A percentile compares a stretch with the other conserved stretches of the same genome.
These are phyloP conservation scores for Gallinago nigripennis DNA, from an alignment of 2,797 vertebrate genomes.

Conservation along the genomic window DNA sequence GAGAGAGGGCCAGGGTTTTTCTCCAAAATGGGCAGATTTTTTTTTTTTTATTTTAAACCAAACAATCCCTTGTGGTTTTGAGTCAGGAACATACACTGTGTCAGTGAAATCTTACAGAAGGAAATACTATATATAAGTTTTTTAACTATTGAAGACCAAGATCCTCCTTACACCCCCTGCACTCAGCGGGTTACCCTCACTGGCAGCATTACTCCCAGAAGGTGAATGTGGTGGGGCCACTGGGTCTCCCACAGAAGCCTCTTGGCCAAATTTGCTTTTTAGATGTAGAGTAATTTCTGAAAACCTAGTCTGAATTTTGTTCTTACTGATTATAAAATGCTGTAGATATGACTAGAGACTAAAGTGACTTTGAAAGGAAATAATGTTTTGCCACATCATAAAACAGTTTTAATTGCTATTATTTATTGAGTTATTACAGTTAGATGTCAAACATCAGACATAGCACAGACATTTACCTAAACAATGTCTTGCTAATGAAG, in stretches of 20 bases:
- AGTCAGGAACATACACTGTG: not conserved
- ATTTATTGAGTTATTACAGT: constrained; percentile 21
- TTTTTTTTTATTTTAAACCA: constrained; percentile 11
- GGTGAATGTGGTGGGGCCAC: not conserved
- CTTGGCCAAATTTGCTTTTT: not conserved
- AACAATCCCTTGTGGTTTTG: constrained; percentile 39
- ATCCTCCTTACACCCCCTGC: not conserved
- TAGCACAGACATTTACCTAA: not conserved
- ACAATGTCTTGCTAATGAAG: constrained; percentile 2
- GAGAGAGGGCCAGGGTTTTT: not conserved
- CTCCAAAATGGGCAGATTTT: constrained; percentile 4
- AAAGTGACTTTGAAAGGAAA: not conserved
- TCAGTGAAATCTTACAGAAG: constrained; percentile 7
- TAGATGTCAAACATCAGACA: not conserved
- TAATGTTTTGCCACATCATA: constrained; percentile 8
- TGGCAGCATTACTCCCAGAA: not conserved
- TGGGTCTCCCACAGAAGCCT: not conserved
- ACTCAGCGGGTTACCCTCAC: not conserved
- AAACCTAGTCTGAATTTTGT: not conserved
- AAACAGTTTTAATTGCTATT: constrained; percentile 14
- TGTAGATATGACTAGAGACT: not conserved
- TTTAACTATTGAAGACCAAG: not conserved
- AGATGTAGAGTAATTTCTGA: not conserved
- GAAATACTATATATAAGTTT: not conserved
- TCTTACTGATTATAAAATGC: not conserved